Evolutionary conservation across 2,113 vertebrate species (phyloP), one percentile per base, ranked within the genome.

Genomic region (Lophotis ruficrista): DNA sequence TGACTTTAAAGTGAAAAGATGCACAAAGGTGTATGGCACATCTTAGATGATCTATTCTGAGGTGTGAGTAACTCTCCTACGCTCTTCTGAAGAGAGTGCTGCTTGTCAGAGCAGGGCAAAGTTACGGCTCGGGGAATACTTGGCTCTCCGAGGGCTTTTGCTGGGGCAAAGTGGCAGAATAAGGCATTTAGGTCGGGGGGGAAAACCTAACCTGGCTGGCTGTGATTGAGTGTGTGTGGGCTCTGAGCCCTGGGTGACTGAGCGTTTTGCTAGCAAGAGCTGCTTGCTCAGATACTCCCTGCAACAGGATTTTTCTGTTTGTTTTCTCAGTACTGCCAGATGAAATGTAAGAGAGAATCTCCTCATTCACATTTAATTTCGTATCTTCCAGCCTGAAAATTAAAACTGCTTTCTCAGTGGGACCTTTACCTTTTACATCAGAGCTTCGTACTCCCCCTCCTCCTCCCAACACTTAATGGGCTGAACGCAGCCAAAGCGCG

Each of bases 371-470:
- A 70, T 73, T 90, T 15, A 57, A 93, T 95, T 95, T 92, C 53
- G 2, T 58, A 47, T 96, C 78, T 87, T 92, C 62, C 79, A 91
- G 75, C 8, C 96, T 96, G 96, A 93, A 97, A 98, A 97, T 96
- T 58, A 94, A 83, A 94, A 30, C 95, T 78, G 87, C 84, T 97
- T 96, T 93, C 94, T 95, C 97, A 69, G 91, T 95, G 92, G 95
- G 95, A 92, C 96, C 96, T 97, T 89, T 77, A 58, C 94, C 92
- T 96, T 96, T 87, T 41, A 70, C 94, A 93, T 71, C 94, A 57
- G 28, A 51, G 88, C 90, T 97, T 71, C 94, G 3, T 70, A 61
- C 45, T 93, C 86, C 83, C 47, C 79, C 91, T 75, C 45, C 27
- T 28, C 1, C 62, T 51, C 14, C 54, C 58, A 10, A 20, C 19